Percentiles rank a stretch among this genome's conserved stretches.
Conservation (phyloP, 2,888 invertebrate genomes). For the Athalia cordata region DNA sequence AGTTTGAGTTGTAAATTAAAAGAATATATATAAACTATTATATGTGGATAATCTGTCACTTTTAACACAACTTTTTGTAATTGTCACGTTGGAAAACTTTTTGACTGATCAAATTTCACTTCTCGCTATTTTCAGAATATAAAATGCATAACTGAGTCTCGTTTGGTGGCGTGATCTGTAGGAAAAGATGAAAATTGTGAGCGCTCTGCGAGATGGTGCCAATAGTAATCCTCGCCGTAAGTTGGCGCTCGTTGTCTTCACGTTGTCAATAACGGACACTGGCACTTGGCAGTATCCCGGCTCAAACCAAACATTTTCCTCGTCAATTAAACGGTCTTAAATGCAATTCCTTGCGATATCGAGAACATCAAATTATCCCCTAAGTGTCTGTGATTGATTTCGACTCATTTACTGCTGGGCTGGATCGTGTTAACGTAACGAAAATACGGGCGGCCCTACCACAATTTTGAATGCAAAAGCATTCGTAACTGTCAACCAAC, state of each 20-base stretch:
- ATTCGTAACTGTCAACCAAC: conserved; percentile 63
- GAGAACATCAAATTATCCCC: conserved; percentile 34
- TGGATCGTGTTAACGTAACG: conserved; percentile 30
- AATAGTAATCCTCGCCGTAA: conserved; percentile 52
- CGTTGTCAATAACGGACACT: conserved; percentile 70
- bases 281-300: conserved; percentile 63
- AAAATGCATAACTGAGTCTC: background rate
- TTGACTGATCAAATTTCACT: background rate
- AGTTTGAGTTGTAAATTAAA: too few relatives aligned
- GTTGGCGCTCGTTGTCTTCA: conserved; percentile 65
- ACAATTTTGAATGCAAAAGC: conserved; percentile 61
- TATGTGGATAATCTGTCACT: too few relatives aligned
- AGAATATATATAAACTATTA: too few relatives aligned
- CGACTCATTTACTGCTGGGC: background rate
- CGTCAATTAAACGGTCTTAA: conserved; percentile 48
- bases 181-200: background rate
- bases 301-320: conserved; percentile 59
- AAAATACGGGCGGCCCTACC: conserved; percentile 45
- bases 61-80: too few relatives aligned
- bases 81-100: too few relatives aligned
- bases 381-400: conserved; percentile 40
- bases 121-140: background rate
- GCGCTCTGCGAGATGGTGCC: conserved; percentile 55
- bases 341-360: conserved; percentile 43
- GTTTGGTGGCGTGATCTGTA: conserved; percentile 1